Evolutionary conservation across 2,797 vertebrate species (phyloP).

Genomic region (Lithobates sylvaticus): DNA sequence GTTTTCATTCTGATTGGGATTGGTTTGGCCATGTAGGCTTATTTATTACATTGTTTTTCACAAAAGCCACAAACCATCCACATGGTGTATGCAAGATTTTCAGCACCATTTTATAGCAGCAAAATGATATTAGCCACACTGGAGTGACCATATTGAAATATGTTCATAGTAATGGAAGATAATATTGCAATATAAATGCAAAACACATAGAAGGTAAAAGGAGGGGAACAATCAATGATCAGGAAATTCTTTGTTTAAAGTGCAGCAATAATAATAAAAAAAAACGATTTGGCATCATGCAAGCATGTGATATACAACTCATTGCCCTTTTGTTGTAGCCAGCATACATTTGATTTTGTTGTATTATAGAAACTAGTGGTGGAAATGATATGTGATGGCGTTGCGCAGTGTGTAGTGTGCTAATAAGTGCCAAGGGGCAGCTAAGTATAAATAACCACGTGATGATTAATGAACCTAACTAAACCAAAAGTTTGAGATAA

Average conservation of each 20-base stretch:
- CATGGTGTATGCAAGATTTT: neutral
- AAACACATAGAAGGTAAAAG: neutral
- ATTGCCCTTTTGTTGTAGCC: too few species aligned
- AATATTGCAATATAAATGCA: constrained; percentile 26
- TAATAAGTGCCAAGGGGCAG: too few species aligned
- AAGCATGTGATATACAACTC: neutral
- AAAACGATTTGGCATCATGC: neutral
- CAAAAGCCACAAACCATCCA: neutral
- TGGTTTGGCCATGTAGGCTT: constrained; percentile 4
- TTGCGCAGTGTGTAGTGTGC: too few species aligned
- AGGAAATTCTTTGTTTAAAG: neutral
- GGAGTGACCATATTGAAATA: neutral
- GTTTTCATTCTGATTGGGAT: neutral
- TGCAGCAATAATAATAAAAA: neutral
- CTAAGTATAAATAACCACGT: too few species aligned
- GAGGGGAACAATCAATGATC: neutral
- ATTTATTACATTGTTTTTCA: constrained; percentile 4
- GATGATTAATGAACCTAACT: too few species aligned
- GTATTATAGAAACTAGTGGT: too few species aligned
- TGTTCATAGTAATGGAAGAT: neutral
- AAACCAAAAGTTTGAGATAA: too few species aligned
- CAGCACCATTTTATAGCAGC: constrained; percentile 8
- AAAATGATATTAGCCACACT: constrained; percentile 19
- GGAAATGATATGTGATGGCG: too few species aligned
- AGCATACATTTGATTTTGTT: too few species aligned